Conservation (phyloP, 2,113 vertebrate genomes). For the Cephalopterus ornatus region DNA sequence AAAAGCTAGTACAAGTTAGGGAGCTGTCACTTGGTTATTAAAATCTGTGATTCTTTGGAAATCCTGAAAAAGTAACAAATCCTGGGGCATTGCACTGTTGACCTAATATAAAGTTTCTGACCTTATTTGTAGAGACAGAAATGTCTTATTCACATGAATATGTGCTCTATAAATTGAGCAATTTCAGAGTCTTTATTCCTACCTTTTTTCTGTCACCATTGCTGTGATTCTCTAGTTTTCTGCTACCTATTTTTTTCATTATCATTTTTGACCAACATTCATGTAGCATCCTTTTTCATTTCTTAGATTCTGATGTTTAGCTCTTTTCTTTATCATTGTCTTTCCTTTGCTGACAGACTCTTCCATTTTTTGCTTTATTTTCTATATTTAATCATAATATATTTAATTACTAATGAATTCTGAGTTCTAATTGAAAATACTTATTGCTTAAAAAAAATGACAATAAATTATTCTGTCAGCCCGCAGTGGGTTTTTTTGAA, state of each 20-base stretch:
- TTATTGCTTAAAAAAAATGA: background rate
- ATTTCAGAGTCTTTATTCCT: background rate
- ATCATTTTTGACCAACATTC: background rate
- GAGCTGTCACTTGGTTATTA: background rate
- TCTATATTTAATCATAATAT: background rate
- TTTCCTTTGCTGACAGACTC: background rate
- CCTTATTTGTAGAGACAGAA: background rate
- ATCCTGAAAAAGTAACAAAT: background rate
- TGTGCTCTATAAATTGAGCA: background rate
- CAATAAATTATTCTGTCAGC: background rate
- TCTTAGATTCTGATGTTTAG: background rate
- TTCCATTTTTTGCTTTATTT: background rate
- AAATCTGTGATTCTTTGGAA: background rate
- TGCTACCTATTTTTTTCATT: background rate
- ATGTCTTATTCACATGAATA: background rate
- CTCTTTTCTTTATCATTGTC: background rate
- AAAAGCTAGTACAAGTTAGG: background rate
- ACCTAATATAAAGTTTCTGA: background rate
- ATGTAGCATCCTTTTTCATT: background rate
- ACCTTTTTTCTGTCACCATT: background rate
- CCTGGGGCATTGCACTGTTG: background rate
- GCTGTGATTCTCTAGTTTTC: background rate
- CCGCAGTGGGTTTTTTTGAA: background rate
- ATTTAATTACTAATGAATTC: background rate
- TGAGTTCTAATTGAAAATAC: background rate